Percentiles rank a stretch among this genome's conserved stretches.
These are phyloP conservation scores for Syrrhaptes paradoxus DNA, from an alignment of 2,113 vertebrate genomes.

Conservation along the genomic window DNA sequence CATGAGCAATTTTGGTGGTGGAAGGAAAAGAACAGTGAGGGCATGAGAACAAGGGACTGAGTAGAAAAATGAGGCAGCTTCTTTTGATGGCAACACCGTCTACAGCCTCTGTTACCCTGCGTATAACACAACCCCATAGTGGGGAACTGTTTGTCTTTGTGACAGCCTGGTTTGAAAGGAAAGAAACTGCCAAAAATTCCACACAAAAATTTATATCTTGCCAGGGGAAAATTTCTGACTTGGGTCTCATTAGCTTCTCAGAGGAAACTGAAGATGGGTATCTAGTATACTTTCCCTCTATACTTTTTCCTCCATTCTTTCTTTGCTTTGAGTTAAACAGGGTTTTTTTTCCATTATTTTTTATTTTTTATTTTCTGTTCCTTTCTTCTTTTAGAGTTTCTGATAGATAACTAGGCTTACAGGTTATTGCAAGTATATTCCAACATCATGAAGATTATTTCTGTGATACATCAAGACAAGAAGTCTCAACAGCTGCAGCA, in stretches of 20 bases:
- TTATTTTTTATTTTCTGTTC: not conserved
- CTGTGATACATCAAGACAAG: not conserved
- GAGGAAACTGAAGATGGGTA: not conserved
- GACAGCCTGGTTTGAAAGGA: not conserved
- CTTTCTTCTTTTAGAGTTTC: not conserved
- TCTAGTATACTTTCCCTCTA: not conserved
- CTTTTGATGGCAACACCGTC: not conserved
- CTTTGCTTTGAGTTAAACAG: not conserved
- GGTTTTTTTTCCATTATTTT: not conserved
- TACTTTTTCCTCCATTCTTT: not conserved
- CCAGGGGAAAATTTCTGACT: not conserved
- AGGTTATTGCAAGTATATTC: not conserved
- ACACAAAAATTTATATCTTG: not conserved
- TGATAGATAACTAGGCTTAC: not conserved
- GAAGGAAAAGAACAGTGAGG: not conserved
- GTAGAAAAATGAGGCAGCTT: not conserved
- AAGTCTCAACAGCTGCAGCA: not conserved
- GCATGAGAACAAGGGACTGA: not conserved
- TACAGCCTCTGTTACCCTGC: not conserved
- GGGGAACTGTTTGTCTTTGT: not conserved
- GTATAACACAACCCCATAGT: accelerated
- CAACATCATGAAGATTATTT: not conserved
- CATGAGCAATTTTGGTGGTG: not conserved
- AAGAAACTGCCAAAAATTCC: not conserved
- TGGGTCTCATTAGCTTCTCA: not conserved